Evolutionary conservation across 2,113 vertebrate genomes (phyloP).

Genomic region (Thalassoma bifasciatum): DNA sequence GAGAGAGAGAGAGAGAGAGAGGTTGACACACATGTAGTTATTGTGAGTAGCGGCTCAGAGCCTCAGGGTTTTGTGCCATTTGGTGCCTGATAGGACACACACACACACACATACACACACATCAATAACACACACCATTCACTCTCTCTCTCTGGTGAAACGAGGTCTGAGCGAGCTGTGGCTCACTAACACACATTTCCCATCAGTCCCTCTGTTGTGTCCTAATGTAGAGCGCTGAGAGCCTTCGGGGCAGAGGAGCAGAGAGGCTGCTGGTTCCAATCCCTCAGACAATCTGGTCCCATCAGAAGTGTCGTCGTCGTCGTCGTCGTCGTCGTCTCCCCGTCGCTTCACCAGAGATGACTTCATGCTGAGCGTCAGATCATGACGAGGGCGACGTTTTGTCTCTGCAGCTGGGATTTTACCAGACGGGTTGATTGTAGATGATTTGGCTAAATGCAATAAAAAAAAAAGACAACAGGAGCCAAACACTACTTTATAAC

Average conservation of each 20-base stretch:
- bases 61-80: constrained; percentile 64
- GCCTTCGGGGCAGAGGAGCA: constrained; percentile 57
- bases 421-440: no score
- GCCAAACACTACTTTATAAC: no score
- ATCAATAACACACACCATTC: constrained; percentile 21
- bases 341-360: no score
- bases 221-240: constrained; percentile 63
- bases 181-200: constrained; percentile 68
- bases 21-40: constrained; percentile 38
- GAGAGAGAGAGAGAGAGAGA: constrained; percentile 7
- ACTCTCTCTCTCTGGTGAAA: constrained; percentile 21
- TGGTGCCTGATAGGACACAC: constrained; percentile 59
- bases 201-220: constrained; percentile 25
- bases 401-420: no score
- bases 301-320: no score
- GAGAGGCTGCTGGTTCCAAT: constrained; percentile 41
- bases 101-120: constrained; percentile 14
- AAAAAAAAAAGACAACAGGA: no score
- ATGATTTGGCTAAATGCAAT: no score
- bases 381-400: no score
- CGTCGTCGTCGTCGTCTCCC: no score
- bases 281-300: constrained; percentile 18
- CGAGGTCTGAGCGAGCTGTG: constrained; percentile 16
- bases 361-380: no score
- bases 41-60: constrained; percentile 41